Percentiles rank a stretch among this genome's conserved stretches.
Conservation (phyloP, 2,888 invertebrate genomes). For the Allophyes oxyacanthae region DNA sequence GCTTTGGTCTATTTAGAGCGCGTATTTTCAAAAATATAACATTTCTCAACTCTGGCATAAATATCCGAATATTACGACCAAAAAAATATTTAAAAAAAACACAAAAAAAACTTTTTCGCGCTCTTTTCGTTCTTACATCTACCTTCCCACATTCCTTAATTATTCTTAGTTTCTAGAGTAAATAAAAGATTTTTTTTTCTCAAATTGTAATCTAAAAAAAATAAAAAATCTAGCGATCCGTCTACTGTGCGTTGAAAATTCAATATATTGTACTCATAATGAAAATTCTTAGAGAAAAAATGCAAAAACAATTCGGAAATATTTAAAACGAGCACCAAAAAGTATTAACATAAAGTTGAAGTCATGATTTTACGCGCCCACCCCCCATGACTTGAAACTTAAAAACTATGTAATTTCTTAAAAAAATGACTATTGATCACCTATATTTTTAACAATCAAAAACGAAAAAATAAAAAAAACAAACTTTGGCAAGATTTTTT, state of each 20-base stretch:
- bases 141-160: constrained; percentile 60
- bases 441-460: constrained; percentile 54
- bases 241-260: constrained; percentile 64
- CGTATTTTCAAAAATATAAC: constrained; percentile 68
- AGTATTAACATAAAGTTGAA: constrained; percentile 49
- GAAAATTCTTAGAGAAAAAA: constrained; percentile 41
- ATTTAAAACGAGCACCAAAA: constrained; percentile 71
- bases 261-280: constrained; percentile 53
- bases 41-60: constrained; percentile 57
- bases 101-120: constrained; percentile 59
- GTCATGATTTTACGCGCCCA: constrained; percentile 51
- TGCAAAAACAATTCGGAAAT: constrained; percentile 35
- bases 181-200: constrained; percentile 60
- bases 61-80: constrained; percentile 44
- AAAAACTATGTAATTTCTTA: constrained; percentile 56
- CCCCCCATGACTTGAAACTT: constrained; percentile 46
- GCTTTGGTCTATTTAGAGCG: constrained; percentile 87
- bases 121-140: constrained; percentile 69
- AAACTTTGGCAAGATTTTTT: constrained; percentile 79
- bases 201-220: constrained; percentile 59
- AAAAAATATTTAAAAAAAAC: constrained; percentile 54
- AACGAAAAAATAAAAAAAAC: constrained; percentile 43
- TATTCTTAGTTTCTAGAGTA: constrained; percentile 69
- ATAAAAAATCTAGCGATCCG: constrained; percentile 61
- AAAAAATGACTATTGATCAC: constrained; percentile 61